Conservation (phyloP, 1,140 invertebrate genomes). For the Tribolium castaneum region DNA sequence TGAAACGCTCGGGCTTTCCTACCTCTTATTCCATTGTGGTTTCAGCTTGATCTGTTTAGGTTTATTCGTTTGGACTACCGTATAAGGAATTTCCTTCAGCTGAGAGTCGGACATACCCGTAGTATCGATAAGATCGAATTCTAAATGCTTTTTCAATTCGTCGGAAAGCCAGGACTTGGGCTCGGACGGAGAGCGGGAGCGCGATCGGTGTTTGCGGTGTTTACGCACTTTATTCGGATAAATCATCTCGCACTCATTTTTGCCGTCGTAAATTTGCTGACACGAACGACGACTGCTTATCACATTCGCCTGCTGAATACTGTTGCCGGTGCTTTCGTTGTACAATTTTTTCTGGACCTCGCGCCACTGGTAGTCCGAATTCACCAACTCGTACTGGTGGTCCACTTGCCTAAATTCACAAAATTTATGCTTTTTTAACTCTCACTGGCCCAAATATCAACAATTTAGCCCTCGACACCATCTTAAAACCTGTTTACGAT, state of each 20-base stretch:
- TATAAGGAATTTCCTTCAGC: slow-evolving; percentile 91
- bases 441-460: too few relatives aligned
- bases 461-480: too few relatives aligned
- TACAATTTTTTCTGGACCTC: slow-evolving; percentile 81
- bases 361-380: slow-evolving; percentile 88
- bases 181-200: slow-evolving; percentile 78
- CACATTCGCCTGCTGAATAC: slow-evolving; percentile 75
- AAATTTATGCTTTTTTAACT: too few relatives aligned
- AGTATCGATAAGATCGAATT: slow-evolving; percentile 91
- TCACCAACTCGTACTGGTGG: slow-evolving; percentile 76
- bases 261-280: slow-evolving; percentile 41
- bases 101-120: slow-evolving; percentile 89
- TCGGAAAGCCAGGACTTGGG: slow-evolving; percentile 74
- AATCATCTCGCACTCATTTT: not conserved
- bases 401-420: slow-evolving; percentile 59
- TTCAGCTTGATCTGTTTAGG: slow-evolving; percentile 69
- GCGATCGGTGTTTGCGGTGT: slow-evolving; percentile 76
- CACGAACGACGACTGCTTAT: slow-evolving; percentile 65
- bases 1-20: slow-evolving; percentile 46
- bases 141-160: slow-evolving; percentile 84
- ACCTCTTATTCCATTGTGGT: slow-evolving; percentile 66
- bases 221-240: slow-evolving; percentile 66
- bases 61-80: slow-evolving; percentile 81
- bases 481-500: too few relatives aligned
- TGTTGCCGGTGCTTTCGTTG: slow-evolving; percentile 69